Evolutionary conservation across 2,797 vertebrate species (phyloP).

Genomic region (Mergus octosetaceus): DNA sequence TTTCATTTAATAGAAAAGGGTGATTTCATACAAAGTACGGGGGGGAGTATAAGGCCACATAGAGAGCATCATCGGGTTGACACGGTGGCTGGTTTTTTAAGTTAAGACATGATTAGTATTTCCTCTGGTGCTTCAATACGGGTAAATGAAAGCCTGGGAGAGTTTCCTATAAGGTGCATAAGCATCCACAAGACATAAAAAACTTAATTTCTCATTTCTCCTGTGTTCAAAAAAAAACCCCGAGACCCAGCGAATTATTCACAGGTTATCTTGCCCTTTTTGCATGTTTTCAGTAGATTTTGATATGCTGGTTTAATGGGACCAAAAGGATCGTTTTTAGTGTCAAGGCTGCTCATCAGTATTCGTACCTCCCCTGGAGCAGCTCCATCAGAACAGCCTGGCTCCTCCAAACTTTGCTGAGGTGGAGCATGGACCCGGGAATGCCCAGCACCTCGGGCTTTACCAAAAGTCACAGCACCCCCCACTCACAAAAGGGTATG

Average conservation of each 20-base stretch:
- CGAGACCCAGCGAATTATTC: not conserved
- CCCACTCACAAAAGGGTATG: not conserved
- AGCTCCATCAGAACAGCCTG: not conserved
- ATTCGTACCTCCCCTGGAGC: not conserved
- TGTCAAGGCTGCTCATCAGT: not conserved
- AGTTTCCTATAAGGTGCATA: constrained; percentile 45
- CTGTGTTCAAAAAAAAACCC: not conserved
- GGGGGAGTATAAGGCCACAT: constrained; percentile 44
- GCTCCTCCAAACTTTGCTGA: not conserved
- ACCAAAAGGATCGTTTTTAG: not conserved
- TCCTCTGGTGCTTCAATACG: constrained; percentile 22
- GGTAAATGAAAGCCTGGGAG: constrained; percentile 26
- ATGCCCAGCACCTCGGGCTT: not conserved
- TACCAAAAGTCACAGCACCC: not conserved
- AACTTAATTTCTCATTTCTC: not conserved
- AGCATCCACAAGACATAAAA: constrained; percentile 40
- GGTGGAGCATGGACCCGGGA: not conserved
- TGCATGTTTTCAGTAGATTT: not conserved
- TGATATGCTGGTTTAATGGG: not conserved
- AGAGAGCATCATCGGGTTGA: constrained; percentile 8
- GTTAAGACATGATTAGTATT: not conserved
- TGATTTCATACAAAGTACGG: constrained; percentile 33
- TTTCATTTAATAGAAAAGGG: constrained; percentile 45
- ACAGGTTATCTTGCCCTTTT: not conserved
- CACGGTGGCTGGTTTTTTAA: constrained; percentile 34